phyloP scores from a whole-genome alignment of 37 sponge, comb jelly and placozoan genomes.

The Spongilla lacustris region DNA sequence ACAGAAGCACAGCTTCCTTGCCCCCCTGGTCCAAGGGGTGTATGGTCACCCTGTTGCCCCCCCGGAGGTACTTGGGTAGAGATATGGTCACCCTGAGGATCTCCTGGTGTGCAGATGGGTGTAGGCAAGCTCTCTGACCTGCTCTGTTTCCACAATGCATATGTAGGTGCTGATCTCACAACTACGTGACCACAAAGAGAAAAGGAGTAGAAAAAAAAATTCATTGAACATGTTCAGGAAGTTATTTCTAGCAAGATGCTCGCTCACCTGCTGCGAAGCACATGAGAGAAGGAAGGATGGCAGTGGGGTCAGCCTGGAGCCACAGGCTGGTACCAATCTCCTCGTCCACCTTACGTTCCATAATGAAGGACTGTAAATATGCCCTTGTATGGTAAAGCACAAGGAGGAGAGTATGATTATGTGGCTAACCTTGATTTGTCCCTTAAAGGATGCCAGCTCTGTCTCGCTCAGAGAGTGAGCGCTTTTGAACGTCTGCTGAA shows the following conservation, averaged over 20 bases:
- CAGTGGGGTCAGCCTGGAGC: slow-evolving; percentile 51
- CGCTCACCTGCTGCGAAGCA: slow-evolving; percentile 71
- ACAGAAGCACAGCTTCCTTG: no score
- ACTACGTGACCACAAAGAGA: background rate
- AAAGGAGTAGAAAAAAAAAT: no score
- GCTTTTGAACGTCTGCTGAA: slow-evolving; percentile 23
- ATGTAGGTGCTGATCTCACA: background rate
- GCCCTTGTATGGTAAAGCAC: background rate
- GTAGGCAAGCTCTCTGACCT: background rate
- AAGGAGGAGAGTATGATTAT: background rate
- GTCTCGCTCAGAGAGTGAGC: slow-evolving; percentile 26
- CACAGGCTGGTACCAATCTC: slow-evolving; percentile 63
- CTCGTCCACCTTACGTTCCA: slow-evolving; percentile 79
- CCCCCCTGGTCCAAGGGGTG: background rate
- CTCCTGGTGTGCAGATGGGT: background rate
- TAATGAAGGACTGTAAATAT: slow-evolving; percentile 61
- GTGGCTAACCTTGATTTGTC: slow-evolving; percentile 48
- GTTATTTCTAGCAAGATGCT: no score
- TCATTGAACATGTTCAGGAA: background rate
- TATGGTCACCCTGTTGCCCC: background rate
- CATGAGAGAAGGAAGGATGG: slow-evolving; percentile 54
- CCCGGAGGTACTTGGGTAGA: background rate
- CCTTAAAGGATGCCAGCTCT: slow-evolving; percentile 37
- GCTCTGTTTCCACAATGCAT: background rate
- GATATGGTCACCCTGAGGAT: background rate